Conservation (phyloP, 2,888 invertebrate genomes). For the Scaptomyza tumidula region DNA sequence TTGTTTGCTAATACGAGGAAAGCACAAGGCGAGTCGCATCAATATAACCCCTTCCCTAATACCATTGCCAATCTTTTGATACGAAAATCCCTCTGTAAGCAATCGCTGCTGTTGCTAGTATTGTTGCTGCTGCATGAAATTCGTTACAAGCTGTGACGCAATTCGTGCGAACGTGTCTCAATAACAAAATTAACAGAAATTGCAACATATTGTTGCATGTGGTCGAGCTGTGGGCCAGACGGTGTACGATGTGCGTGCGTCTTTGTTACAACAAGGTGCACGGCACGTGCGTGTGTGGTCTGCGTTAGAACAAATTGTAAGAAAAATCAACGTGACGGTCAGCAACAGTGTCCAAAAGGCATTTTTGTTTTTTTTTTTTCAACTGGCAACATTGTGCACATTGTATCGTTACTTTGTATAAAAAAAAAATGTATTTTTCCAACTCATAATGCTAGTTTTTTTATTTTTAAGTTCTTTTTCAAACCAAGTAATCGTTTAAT, state of each 20-base stretch:
- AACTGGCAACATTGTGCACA: not conserved
- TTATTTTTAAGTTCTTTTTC: no score
- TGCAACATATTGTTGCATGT: constrained; percentile 72
- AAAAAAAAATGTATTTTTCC: no score
- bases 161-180: constrained; percentile 76
- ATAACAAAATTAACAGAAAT: constrained; percentile 81
- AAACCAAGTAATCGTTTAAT: no score
- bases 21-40: constrained; percentile 42
- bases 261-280: constrained; percentile 14
- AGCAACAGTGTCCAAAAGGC: constrained; percentile 53
- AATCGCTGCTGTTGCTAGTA: not conserved
- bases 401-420: no score
- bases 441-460: no score
- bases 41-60: constrained; percentile 38
- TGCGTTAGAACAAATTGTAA: constrained; percentile 54
- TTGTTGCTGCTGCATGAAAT: constrained; percentile 50
- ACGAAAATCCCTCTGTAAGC: constrained; percentile 3
- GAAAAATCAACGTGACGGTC: constrained; percentile 51
- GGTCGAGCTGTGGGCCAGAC: constrained; percentile 4
- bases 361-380: constrained; percentile 25
- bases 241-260: not conserved
- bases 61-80: constrained; percentile 11
- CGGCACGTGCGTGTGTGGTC: constrained; percentile 48
- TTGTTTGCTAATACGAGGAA: constrained; percentile 48
- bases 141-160: constrained; percentile 67